phyloP scores from a whole-genome alignment of 2,113 vertebrate genomes.

The Tyto alba region DNA sequence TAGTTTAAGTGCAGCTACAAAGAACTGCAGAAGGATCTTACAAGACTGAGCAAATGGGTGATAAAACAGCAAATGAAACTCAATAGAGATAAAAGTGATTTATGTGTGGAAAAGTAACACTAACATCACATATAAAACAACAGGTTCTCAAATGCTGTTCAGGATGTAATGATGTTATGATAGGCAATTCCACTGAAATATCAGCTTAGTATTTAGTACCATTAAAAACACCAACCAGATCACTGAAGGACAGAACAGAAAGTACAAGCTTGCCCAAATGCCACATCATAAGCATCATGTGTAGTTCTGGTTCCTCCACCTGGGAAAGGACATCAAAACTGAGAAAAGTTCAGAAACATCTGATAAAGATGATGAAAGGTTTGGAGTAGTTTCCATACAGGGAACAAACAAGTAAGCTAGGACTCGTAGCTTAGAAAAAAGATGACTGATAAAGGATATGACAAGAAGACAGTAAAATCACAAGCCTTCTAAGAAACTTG shows the following conservation, averaged over 20 bases:
- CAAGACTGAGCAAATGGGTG: background rate
- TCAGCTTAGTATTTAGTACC: background rate
- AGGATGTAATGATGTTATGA: background rate
- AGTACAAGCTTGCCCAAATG: fast-evolving
- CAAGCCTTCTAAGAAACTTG: background rate
- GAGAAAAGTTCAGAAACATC: background rate
- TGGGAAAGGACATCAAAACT: background rate
- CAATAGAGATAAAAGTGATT: background rate
- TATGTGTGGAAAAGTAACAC: background rate
- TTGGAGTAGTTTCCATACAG: background rate
- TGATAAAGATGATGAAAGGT: background rate
- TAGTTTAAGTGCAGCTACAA: background rate
- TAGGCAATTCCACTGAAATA: background rate
- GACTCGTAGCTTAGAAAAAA: background rate
- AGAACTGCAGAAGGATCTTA: background rate
- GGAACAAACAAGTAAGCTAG: background rate
- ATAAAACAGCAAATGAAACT: background rate
- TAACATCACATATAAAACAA: background rate
- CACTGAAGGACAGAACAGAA: background rate
- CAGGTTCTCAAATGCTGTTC: background rate
- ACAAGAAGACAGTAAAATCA: background rate
- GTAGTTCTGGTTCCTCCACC: background rate
- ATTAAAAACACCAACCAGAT: background rate
- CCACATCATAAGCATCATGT: background rate
- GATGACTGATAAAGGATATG: background rate